These are phyloP conservation scores for Automeris io DNA, from an alignment of 2,888 invertebrate genomes.

Conservation along the genomic window DNA sequence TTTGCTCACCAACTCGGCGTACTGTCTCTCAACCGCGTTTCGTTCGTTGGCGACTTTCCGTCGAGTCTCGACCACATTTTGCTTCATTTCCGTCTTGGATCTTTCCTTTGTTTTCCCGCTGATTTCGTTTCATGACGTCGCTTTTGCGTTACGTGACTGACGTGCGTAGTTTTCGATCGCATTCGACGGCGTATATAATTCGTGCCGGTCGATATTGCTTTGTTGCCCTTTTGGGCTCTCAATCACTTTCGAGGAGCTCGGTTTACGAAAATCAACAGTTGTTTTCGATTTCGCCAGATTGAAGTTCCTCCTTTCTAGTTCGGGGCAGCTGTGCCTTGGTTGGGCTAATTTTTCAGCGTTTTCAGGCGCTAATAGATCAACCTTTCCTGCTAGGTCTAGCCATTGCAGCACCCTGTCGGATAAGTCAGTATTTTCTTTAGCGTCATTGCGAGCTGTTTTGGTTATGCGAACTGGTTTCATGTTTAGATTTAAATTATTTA, in stretches of 20 bases:
- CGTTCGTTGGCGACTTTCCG: constrained; percentile 56
- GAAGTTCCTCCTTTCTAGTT: constrained; percentile 45
- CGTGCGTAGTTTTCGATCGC: constrained; percentile 72
- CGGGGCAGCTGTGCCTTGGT: constrained; percentile 65
- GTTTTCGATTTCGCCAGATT: constrained; percentile 57
- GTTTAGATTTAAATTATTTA: constrained; percentile 31
- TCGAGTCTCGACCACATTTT: constrained; percentile 51
- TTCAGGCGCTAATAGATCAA: constrained; percentile 55
- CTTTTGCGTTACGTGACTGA: constrained; percentile 63
- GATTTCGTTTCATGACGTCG: constrained; percentile 48
- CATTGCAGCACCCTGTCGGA: constrained; percentile 87
- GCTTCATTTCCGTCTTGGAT: constrained; percentile 46
- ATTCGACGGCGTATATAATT: constrained; percentile 63
- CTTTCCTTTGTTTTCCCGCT: constrained; percentile 43
- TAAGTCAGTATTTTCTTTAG: constrained; percentile 54
- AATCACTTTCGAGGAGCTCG: constrained; percentile 33
- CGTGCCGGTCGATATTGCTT: constrained; percentile 59
- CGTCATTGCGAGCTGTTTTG: constrained; percentile 49
- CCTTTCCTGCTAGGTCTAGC: constrained; percentile 84
- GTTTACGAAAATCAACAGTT: constrained; percentile 45
- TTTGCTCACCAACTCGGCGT: constrained; percentile 59
- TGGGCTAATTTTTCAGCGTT: constrained; percentile 53
- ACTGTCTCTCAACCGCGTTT: constrained; percentile 58
- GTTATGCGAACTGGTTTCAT: constrained; percentile 58
- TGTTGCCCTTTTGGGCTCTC: constrained; percentile 51